Percentiles rank a stretch among this genome's conserved stretches.
These are phyloP conservation scores for Sparus aurata DNA, from an alignment of 2,797 vertebrate species.

Conservation along the genomic window DNA sequence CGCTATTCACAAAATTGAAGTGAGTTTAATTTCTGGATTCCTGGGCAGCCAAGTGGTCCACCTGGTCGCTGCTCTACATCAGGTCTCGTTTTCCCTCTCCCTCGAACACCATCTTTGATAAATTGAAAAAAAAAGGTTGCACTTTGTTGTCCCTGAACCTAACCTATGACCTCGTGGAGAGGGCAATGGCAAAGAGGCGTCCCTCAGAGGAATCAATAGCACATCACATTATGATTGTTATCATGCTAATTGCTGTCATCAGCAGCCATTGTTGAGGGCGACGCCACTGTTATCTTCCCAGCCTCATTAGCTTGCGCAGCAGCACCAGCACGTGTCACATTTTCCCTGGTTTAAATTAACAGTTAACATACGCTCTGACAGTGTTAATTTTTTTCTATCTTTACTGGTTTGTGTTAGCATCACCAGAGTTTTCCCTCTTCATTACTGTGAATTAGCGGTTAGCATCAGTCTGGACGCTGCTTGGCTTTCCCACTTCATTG, in stretches of 20 bases:
- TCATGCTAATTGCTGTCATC: constrained; percentile 47
- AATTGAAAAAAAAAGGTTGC: constrained; percentile 6
- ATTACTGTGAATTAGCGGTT: constrained; percentile 60
- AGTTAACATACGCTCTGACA: constrained; percentile 28
- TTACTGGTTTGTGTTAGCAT: constrained; percentile 15
- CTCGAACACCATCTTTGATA: neutral
- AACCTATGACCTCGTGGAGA: constrained; percentile 15
- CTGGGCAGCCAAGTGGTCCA: neutral
- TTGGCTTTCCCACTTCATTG: constrained; percentile 42
- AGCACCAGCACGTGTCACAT: constrained; percentile 26
- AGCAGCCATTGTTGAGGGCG: constrained; percentile 15
- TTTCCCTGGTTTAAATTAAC: constrained; percentile 45
- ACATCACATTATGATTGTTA: constrained; percentile 36
- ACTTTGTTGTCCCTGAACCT: constrained; percentile 3
- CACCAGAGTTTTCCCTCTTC: constrained; percentile 61
- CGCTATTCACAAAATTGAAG: neutral
- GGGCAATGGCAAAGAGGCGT: neutral
- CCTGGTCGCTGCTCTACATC: neutral
- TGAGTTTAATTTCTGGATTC: neutral
- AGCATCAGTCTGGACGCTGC: constrained; percentile 29
- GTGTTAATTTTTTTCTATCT: constrained; percentile 28
- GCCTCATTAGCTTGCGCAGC: constrained; percentile 21
- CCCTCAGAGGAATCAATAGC: constrained; percentile 33
- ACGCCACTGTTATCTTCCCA: constrained; percentile 20
- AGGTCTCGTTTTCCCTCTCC: neutral